A percentile compares a stretch with the other conserved stretches of the same genome.
These are phyloP conservation scores for Nematolebias whitei DNA, from an alignment of 2,113 vertebrate species.

Conservation along the genomic window DNA sequence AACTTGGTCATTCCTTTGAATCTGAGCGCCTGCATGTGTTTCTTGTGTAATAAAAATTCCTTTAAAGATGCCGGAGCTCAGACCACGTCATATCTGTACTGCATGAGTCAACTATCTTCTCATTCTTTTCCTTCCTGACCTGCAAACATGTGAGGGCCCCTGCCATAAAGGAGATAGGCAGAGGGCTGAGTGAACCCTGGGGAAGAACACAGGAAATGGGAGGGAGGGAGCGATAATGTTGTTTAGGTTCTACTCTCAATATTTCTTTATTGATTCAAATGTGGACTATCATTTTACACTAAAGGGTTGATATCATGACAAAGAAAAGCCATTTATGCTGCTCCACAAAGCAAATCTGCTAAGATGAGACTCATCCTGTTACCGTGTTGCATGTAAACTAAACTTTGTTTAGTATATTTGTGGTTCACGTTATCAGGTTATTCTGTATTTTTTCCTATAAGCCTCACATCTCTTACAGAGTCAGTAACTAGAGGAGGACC, in stretches of 20 bases:
- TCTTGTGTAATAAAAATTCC: constrained; percentile 8
- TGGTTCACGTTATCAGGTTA: constrained; percentile 3
- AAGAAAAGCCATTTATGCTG: constrained; percentile 13
- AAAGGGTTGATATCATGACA: constrained; percentile 1
- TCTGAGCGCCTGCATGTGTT: constrained; percentile 3
- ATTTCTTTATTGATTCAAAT: constrained; percentile 28
- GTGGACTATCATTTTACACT: not conserved
- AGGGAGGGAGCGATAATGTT: constrained; percentile 38
- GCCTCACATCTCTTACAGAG: constrained; percentile 5
- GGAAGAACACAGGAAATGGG: constrained; percentile 64
- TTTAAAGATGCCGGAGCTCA: constrained; percentile 15
- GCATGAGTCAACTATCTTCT: constrained; percentile 48
- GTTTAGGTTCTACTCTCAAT: constrained; percentile 27
- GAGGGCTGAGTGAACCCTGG: constrained; percentile 44
- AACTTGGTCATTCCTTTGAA: not conserved
- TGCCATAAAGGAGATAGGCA: constrained; percentile 33
- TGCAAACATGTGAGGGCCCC: constrained; percentile 50
- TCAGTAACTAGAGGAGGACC: not conserved
- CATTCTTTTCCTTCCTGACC: constrained; percentile 64
- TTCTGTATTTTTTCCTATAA: not conserved
- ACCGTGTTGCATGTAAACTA: too few species aligned
- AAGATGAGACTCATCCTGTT: too few species aligned
- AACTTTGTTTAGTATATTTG: not conserved
- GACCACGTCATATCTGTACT: constrained; percentile 43
- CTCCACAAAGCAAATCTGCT: constrained; percentile 2